Conservation (phyloP, 2,888 invertebrate species). For the Aproaerema taeniolella region DNA sequence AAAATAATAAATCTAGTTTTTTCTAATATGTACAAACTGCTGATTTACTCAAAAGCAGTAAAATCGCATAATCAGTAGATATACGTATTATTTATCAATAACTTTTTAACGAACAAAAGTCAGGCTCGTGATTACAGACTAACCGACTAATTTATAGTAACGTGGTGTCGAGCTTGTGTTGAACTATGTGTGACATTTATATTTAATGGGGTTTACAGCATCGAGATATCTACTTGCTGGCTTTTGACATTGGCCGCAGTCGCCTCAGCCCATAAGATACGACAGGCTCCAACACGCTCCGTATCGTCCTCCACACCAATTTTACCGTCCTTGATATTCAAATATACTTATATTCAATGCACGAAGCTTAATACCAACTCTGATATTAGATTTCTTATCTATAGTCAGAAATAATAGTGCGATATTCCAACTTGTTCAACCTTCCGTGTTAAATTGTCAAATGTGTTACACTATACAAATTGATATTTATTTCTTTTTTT, state of each 20-base stretch:
- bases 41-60: too few relatives aligned
- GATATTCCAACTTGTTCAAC: too few relatives aligned
- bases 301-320: constrained; percentile 65
- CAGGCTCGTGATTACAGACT: constrained; percentile 48
- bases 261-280: constrained; percentile 68
- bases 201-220: constrained; percentile 76
- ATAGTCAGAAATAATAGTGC: too few relatives aligned
- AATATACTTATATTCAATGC: too few relatives aligned
- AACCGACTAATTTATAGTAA: constrained; percentile 58
- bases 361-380: too few relatives aligned
- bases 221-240: constrained; percentile 77
- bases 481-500: too few relatives aligned
- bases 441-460: too few relatives aligned
- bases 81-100: constrained; percentile 3
- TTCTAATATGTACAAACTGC: constrained; percentile 11
- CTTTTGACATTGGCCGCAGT: constrained; percentile 75
- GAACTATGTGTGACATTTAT: constrained; percentile 62
- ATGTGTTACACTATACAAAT: too few relatives aligned
- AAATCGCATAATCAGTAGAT: background rate
- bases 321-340: constrained; percentile 62
- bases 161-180: constrained; percentile 47
- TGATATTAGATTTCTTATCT: too few relatives aligned
- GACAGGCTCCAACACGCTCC: constrained; percentile 60
- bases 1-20: background rate
- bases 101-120: constrained; percentile 21